Conservation (phyloP, 2,888 invertebrate species). For the Scotopteryx bipunctaria region DNA sequence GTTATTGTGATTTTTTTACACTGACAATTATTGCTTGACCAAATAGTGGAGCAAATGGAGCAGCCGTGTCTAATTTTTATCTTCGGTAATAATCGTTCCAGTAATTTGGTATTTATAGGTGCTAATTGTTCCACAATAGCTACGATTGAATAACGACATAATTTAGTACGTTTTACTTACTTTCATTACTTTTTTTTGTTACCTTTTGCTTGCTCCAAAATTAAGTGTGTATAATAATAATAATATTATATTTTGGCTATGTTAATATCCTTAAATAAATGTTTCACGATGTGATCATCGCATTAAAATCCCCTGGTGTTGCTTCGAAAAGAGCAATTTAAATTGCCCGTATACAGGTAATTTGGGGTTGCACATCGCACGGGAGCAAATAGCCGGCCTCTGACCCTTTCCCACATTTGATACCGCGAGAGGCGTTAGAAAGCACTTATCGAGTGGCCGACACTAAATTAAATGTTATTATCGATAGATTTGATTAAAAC, state of each 20-base stretch:
- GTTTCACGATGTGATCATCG: not conserved
- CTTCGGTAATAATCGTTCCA: no score
- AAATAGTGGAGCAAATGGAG: not conserved
- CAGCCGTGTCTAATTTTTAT: no score
- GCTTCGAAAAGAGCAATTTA: not conserved
- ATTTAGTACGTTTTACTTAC: no score
- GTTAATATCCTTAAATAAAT: no score
- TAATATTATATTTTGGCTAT: no score
- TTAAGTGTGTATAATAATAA: no score
- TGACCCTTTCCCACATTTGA: conserved; percentile 68
- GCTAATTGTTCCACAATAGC: no score
- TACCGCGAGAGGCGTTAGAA: conserved; percentile 64
- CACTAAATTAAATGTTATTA: conserved; percentile 63
- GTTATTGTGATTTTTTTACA: conserved; percentile 42
- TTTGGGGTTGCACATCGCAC: conserved; percentile 37
- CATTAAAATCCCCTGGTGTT: not conserved
- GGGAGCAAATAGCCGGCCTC: conserved; percentile 70
- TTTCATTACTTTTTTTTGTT: no score
- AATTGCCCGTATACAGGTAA: not conserved
- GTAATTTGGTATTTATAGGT: no score
- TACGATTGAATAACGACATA: no score
- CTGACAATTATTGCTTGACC: not conserved
- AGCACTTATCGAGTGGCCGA: conserved; percentile 56
- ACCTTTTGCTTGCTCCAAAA: no score
- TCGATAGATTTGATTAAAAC: conserved; percentile 68